A percentile compares a stretch with the other conserved stretches of the same genome.
phyloP scores from a whole-genome alignment of 1,140 invertebrate species.

The Sarcophaga bullata region DNA sequence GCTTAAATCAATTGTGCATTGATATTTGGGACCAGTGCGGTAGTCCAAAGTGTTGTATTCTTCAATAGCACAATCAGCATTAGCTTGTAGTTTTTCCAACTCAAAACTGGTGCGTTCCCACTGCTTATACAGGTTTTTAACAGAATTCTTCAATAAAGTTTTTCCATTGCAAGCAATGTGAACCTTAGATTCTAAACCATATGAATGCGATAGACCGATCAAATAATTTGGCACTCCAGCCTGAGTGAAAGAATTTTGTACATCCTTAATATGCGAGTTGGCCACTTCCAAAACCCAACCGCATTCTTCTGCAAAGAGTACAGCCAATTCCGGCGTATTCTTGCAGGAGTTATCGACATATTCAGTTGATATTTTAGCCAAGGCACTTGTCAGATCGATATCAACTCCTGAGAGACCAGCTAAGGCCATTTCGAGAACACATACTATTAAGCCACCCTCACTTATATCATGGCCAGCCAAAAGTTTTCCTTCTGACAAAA shows the following conservation, averaged over 20 bases:
- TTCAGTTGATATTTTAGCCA: constrained; percentile 42
- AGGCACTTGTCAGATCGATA: constrained; percentile 73
- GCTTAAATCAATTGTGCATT: constrained; percentile 78
- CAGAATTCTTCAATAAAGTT: constrained; percentile 72
- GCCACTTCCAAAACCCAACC: constrained; percentile 91
- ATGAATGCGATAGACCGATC: constrained; percentile 77
- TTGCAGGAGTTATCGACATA: constrained; percentile 41
- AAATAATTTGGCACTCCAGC: constrained; percentile 73
- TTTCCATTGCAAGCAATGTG: constrained; percentile 72
- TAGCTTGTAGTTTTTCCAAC: constrained; percentile 86
- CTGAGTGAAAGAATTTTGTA: constrained; percentile 72
- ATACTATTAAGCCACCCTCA: constrained; percentile 93
- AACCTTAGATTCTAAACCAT: constrained; percentile 75
- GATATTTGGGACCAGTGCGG: constrained; percentile 74
- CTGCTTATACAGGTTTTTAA: constrained; percentile 77
- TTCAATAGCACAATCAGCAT: constrained; percentile 79
- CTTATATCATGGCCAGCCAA: constrained; percentile 95
- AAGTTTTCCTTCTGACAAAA: constrained; percentile 80
- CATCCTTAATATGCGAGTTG: constrained; percentile 68
- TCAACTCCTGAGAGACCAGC: constrained; percentile 85
- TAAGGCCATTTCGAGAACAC: constrained; percentile 94
- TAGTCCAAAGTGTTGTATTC: constrained; percentile 77
- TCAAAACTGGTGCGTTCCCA: constrained; percentile 98
- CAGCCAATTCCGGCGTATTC: constrained; percentile 69
- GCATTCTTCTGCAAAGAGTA: constrained; percentile 91